Evolutionary conservation across 2,888 invertebrate species (phyloP).

Genomic region (Andrena haemorrhoa): DNA sequence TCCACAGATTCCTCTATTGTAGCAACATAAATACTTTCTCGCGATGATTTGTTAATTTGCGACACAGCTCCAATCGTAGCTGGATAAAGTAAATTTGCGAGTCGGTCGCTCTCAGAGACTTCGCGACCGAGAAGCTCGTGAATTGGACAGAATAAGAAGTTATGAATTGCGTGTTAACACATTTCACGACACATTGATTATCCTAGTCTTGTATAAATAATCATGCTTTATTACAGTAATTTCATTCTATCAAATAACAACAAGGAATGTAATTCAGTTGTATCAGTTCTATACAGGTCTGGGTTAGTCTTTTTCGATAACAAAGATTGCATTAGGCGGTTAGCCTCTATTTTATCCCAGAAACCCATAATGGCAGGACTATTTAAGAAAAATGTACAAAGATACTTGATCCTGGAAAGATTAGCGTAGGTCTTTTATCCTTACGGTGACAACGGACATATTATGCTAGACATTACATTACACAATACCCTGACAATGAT

Average conservation of each 20-base stretch:
- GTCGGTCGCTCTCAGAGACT: conserved; percentile 5
- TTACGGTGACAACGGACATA: conserved; percentile 47
- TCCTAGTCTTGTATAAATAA: conserved; percentile 62
- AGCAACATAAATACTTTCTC: conserved; percentile 54
- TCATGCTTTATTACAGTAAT: conserved; percentile 59
- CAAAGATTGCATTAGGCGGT: conserved; percentile 56
- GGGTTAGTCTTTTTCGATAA: conserved; percentile 68
- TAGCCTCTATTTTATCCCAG: conserved; percentile 64
- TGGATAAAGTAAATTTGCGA: conserved; percentile 33
- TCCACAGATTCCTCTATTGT: conserved; percentile 58
- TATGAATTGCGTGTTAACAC: conserved; percentile 40
- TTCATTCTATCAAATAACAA: conserved; percentile 56
- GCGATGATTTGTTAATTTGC: conserved; percentile 32
- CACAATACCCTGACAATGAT: conserved; percentile 58
- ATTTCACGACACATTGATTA: conserved; percentile 42
- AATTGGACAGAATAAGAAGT: conserved; percentile 47
- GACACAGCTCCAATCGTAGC: conserved; percentile 34
- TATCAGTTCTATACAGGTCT: conserved; percentile 71
- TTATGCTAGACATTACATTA: conserved; percentile 53
- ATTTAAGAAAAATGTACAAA: conserved; percentile 65
- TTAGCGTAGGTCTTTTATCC: conserved; percentile 50
- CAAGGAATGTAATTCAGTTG: conserved; percentile 67
- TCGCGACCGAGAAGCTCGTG: conserved; percentile 37
- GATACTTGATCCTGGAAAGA: conserved; percentile 46
- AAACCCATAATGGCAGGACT: conserved; percentile 71